Conservation (phyloP, 2,113 vertebrate genomes). For the Todiramphus saurophagus region DNA sequence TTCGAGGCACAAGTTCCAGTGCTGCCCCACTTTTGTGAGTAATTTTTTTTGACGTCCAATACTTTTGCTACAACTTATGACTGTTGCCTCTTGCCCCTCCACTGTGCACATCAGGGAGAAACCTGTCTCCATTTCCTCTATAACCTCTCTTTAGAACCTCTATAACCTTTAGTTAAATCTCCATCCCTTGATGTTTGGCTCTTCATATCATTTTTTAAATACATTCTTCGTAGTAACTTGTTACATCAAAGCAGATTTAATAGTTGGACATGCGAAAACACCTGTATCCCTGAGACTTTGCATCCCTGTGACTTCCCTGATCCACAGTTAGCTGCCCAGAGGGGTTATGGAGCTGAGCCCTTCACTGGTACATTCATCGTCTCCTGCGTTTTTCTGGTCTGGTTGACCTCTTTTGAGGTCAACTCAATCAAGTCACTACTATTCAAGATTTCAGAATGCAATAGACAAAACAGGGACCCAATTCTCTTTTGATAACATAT, state of each 20-base stretch:
- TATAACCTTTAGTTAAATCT: not conserved
- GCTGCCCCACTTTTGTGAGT: not conserved
- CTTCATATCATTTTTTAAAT: not conserved
- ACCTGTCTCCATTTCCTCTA: not conserved
- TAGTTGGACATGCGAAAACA: not conserved
- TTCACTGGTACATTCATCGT: not conserved
- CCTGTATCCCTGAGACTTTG: not conserved
- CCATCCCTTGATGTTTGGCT: not conserved
- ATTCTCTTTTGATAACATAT: slow-evolving; percentile 10
- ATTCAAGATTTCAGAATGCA: not conserved
- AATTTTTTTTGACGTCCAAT: not conserved
- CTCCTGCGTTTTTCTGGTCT: not conserved
- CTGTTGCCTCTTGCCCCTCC: not conserved
- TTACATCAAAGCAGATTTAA: not conserved
- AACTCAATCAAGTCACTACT: slow-evolving; percentile 4
- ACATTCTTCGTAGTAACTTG: not conserved
- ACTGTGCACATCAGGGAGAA: not conserved
- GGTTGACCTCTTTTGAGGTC: not conserved
- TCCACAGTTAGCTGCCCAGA: not conserved
- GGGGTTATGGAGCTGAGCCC: not conserved
- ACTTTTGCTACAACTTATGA: not conserved
- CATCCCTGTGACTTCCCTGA: not conserved
- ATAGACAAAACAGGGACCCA: not conserved
- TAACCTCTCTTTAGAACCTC: not conserved
- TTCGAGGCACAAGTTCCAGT: not conserved